Base-by-base conservation (phyloP, 2,797 vertebrate genomes). In the Arrhamphus sclerolepis region DNA sequence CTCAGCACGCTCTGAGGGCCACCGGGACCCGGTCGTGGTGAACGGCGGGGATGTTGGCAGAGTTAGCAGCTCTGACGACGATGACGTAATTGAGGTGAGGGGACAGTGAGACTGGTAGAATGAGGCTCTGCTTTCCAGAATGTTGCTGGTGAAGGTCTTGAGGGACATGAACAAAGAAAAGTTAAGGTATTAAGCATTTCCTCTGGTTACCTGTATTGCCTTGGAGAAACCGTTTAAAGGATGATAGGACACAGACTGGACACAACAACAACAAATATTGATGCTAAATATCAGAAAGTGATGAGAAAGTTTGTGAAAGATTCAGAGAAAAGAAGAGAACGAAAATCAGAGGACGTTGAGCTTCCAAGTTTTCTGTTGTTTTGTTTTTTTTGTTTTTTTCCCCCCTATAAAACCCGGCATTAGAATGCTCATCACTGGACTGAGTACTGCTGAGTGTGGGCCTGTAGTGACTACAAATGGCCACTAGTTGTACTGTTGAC, bases 21-120 rank as follows among this genome's bases (percentile, higher is more conserved):
- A 65, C 44, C 70, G 75, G 2, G 72, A 61, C 42, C 34, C 72
- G 0, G 65, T 78, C 40, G 65, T 80, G 34, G 47, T 81, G 42
- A 87, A 87, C 3, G 48, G 81, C 0, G 34, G 83, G 21, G 81
- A 87, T n/a, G 7, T 72, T 0, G 66, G 81, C 57, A 72, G 71
- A 28, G 10, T 39, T 26, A 72, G 78, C 77, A 81, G 78, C 74
- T 86, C 83, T 0, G 87, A 14, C 0, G 87, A 81, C 13, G 82
- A 82, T 5, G 72, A 75, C 9, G 62, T 95, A 39, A 95, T 96
- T 66, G 94, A 96, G 83, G 93, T 97, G 85, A 92, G 91, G 75
- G 93, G 92, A 87, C 91, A 97, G 77, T 96, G 93, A 94, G 48
- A 39, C 38, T 56, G 41, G 14, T 43, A 43, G 56, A 70, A 67